A percentile compares a stretch with the other conserved stretches of the same genome.
These are phyloP conservation scores for Clostera curtula DNA, from an alignment of 2,888 invertebrate species.

Conservation along the genomic window DNA sequence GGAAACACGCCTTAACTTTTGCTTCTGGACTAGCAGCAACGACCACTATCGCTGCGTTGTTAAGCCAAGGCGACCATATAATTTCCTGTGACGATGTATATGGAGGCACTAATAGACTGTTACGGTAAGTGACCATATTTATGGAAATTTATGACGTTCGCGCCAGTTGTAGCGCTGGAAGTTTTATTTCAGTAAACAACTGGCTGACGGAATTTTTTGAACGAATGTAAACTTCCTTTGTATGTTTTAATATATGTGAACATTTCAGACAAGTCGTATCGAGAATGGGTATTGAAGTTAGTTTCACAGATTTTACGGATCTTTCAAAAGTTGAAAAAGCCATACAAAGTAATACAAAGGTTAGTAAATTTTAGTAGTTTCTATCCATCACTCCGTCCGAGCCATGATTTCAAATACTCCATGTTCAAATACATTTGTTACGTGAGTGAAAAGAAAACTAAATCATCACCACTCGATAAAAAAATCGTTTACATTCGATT, in stretches of 20 bases:
- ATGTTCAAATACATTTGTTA: background rate
- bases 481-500: too few species aligned
- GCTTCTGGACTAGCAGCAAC: conserved; percentile 94
- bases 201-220: background rate
- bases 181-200: too few species aligned
- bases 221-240: background rate
- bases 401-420: background rate
- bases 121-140: conserved; percentile 45
- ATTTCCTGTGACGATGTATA: conserved; percentile 95
- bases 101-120: conserved; percentile 90
- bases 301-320: conserved; percentile 86
- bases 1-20: conserved; percentile 87
- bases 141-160: background rate
- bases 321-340: conserved; percentile 78
- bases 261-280: conserved; percentile 73
- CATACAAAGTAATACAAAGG: conserved; percentile 90
- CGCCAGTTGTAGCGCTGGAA: too few species aligned
- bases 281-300: conserved; percentile 82
- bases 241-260: background rate
- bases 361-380: conserved; percentile 37
- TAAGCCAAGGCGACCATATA: conserved; percentile 92
- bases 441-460: too few species aligned
- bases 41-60: conserved; percentile 82
- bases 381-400: background rate
- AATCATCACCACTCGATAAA: too few species aligned